Evolutionary conservation across 2,888 invertebrate species (phyloP).

Genomic region (Ceratothoa steindachneri): DNA sequence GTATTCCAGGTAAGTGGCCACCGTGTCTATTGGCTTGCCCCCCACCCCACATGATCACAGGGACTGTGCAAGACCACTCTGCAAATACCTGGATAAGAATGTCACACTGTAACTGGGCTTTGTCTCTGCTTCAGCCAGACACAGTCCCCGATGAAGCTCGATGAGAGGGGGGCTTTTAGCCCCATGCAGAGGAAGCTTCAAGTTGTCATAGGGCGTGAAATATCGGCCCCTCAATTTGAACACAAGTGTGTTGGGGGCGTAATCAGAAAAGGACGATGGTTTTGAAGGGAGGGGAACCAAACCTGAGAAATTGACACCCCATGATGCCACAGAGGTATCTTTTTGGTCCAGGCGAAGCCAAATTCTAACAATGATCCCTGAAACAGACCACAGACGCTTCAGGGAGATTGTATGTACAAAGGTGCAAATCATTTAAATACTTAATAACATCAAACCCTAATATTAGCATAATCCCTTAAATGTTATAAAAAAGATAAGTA

Average conservation of each 20-base stretch:
- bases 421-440: too few relatives aligned
- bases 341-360: conserved; percentile 26
- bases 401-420: too few relatives aligned
- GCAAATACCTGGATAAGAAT: conserved; percentile 32
- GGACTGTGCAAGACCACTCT: too few relatives aligned
- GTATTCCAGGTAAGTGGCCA: too few relatives aligned
- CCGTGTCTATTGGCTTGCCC: too few relatives aligned
- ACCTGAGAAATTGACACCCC: conserved; percentile 37
- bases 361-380: conserved; percentile 8
- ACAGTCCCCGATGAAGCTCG: conserved; percentile 22
- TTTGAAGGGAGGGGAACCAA: conserved; percentile 23
- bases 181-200: background rate
- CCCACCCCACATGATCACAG: too few relatives aligned
- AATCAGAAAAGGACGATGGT: conserved; percentile 17
- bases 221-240: conserved; percentile 26
- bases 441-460: too few relatives aligned
- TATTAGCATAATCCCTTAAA: too few relatives aligned
- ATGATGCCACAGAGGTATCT: conserved; percentile 16
- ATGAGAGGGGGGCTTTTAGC: background rate
- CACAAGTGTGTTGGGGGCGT: conserved; percentile 26
- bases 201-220: conserved; percentile 23
- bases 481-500: too few relatives aligned
- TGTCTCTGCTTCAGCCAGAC: conserved; percentile 27
- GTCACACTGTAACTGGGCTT: conserved; percentile 31
- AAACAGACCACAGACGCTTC: too few relatives aligned